Base-by-base conservation (phyloP, 1,140 invertebrate species). In the Teleopsis dalmanni region DNA sequence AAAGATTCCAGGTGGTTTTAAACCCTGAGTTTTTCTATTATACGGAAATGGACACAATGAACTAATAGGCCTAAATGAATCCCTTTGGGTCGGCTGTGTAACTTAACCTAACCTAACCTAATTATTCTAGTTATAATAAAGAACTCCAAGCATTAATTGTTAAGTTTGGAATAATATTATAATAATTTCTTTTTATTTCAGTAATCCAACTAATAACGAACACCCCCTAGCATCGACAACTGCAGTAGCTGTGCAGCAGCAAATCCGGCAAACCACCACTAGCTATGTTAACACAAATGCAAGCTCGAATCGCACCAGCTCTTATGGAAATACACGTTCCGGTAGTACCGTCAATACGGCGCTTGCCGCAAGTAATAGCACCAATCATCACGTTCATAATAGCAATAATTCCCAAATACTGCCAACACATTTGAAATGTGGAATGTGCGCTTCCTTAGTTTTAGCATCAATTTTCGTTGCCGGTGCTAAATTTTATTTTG, bases 401-500 rank as follows among this genome's bases (percentile, higher is more conserved):
- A 58, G 40, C 25, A 54, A 57, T 9, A 66, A 70, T 25, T 57
- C 62, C 5, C 67, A 70, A 47, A 46, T 70, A 38, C 25, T 79
- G 70, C 76, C 76, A 3, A 72, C 75, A 14, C 77, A 79, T 47
- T 57, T 79, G 11, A 80, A 79, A 57, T 83, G 79, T 58, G 80
- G 79, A 18, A 78, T 84, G 72, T 80, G 80, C 59, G 80, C 81
- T 29, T 81, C 79, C 1, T 77, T 84, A 53, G 76, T 80, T 11
- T 57, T 84, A 16, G 78, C 78, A 4, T 80, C 80, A 9, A 74
- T 80, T 13, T 82, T 83, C 55, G 72, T 84, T 21, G 80, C 76
- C 2, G 79, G 77, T 18, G 79, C 78, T 0, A 84, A 81, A 62
- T 81, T 82, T 65, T 84, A 83, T 55, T 81, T 83, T 48, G 79